phyloP scores from a whole-genome alignment of 2,797 vertebrate genomes.

The Gymnocypris eckloni region DNA sequence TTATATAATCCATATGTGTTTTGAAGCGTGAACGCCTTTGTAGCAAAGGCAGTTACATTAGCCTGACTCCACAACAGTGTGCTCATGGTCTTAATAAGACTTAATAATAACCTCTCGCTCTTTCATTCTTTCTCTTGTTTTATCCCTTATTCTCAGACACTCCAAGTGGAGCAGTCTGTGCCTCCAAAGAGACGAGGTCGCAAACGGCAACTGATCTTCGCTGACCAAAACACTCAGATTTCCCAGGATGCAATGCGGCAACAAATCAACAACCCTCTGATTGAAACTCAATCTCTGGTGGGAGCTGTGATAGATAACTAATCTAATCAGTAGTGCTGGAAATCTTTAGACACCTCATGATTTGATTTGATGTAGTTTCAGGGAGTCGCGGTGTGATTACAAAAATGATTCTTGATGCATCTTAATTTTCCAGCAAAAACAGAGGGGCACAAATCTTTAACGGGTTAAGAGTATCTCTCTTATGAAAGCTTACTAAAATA shows the following conservation, averaged over 20 bases:
- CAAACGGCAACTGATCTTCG: slow-evolving; percentile 77
- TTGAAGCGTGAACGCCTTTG: slow-evolving; percentile 28
- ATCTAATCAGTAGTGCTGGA: slow-evolving; percentile 3
- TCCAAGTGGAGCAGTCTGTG: slow-evolving; percentile 33
- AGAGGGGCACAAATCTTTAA: not conserved
- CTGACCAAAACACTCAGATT: slow-evolving; percentile 80
- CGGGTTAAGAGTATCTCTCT: not conserved
- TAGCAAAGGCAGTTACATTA: slow-evolving; percentile 2
- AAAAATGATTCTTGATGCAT: slow-evolving; percentile 7
- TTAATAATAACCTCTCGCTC: not conserved
- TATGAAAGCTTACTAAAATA: not conserved
- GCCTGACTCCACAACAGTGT: slow-evolving; percentile 3
- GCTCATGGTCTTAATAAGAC: not conserved
- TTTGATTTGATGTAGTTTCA: not conserved
- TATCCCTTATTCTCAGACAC: slow-evolving; percentile 17
- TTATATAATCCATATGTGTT: slow-evolving; percentile 30
- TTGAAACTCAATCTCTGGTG: slow-evolving; percentile 73
- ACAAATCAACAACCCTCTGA: slow-evolving; percentile 71
- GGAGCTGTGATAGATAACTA: slow-evolving; percentile 1
- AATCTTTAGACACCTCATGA: slow-evolving; percentile 11
- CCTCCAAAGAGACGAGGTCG: slow-evolving; percentile 56
- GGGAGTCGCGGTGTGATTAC: not conserved
- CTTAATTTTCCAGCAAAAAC: not conserved
- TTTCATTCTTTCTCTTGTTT: slow-evolving; percentile 15
- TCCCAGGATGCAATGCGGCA: slow-evolving; percentile 72